These are phyloP conservation scores for Ecliptopera silaceata DNA, from an alignment of 2,888 invertebrate genomes.

Conservation along the genomic window DNA sequence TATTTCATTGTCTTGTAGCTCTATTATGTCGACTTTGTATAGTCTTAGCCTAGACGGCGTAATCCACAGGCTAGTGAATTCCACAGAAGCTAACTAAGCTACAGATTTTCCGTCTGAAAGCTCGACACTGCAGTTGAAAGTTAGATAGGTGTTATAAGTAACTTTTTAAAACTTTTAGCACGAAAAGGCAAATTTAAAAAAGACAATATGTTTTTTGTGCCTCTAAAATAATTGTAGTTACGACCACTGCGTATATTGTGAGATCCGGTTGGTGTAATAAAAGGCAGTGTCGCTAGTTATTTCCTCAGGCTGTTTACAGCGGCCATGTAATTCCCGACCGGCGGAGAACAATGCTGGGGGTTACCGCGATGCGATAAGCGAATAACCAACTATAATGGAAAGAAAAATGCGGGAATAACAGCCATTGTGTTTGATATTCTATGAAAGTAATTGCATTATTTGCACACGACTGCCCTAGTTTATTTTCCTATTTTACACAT, in stretches of 20 bases:
- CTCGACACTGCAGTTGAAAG: no score
- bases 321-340: constrained; percentile 16
- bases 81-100: no score
- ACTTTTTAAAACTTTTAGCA: no score
- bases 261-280: constrained; percentile 13
- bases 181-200: no score
- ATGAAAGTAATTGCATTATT: background rate
- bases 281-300: constrained; percentile 20
- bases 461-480: background rate
- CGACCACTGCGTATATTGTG: background rate
- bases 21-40: no score
- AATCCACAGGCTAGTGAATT: no score
- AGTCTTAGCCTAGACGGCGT: no score
- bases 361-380: constrained; percentile 23
- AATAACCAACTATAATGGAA: constrained; percentile 25
- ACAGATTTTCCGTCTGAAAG: no score
- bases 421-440: constrained; percentile 13
- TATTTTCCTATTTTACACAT: background rate
- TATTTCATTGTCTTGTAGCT: no score
- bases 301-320: constrained; percentile 17
- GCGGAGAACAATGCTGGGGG: constrained; percentile 23
- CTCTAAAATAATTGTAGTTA: background rate
- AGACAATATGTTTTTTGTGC: no score
- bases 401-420: constrained; percentile 13
- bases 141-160: no score